A percentile compares a stretch with the other conserved stretches of the same genome.
phyloP scores from a whole-genome alignment of 2,888 invertebrate genomes.

The Ormyrus thymus region DNA sequence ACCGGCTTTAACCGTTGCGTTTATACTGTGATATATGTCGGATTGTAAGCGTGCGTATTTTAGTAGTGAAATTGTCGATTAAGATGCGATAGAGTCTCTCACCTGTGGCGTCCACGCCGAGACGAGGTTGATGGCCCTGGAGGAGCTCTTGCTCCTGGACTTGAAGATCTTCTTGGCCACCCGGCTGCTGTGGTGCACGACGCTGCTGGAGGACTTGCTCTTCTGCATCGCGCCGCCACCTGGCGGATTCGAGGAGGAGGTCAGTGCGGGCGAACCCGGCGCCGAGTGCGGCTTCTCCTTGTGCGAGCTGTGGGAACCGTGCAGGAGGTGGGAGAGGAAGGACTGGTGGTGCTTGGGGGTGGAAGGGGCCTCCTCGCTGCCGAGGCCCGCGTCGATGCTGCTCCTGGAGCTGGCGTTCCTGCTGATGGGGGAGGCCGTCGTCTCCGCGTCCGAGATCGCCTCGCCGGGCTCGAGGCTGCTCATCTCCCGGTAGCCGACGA shows the following conservation, averaged over 20 bases:
- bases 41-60: too few relatives aligned
- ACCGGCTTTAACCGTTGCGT: too few relatives aligned
- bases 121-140: conserved; percentile 79
- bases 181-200: conserved; percentile 83
- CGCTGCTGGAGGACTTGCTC: conserved; percentile 91
- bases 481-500: conserved; percentile 78
- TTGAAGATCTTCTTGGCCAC: conserved; percentile 91
- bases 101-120: conserved; percentile 92
- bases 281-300: conserved; percentile 75
- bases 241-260: conserved; percentile 75
- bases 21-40: too few relatives aligned
- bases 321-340: conserved; percentile 80
- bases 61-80: too few relatives aligned
- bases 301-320: conserved; percentile 61
- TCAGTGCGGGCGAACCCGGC: conserved; percentile 77
- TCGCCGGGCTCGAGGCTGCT: conserved; percentile 72
- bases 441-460: conserved; percentile 69
- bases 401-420: conserved; percentile 77
- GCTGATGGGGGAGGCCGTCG: conserved; percentile 72
- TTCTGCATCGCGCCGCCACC: conserved; percentile 88
- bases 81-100: conserved; percentile 71
- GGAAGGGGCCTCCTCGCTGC: conserved; percentile 74
- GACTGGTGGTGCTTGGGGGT: conserved; percentile 79
- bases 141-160: conserved; percentile 88
- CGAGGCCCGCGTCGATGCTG: conserved; percentile 76